phyloP scores from a whole-genome alignment of 2,797 vertebrate genomes.

The Sebastes alutus region DNA sequence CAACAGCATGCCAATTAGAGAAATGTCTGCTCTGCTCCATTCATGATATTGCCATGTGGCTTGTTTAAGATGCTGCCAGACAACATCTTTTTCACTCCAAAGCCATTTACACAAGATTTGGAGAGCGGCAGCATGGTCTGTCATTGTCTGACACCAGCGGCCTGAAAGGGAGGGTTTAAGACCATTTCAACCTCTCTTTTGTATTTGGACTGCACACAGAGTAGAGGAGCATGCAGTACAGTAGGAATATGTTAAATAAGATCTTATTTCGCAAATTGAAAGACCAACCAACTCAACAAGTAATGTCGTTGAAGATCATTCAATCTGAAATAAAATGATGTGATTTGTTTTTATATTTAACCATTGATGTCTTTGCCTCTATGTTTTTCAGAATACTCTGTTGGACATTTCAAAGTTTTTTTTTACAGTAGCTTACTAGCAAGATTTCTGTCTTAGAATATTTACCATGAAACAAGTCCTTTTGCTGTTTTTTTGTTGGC shows the following conservation, averaged over 20 bases:
- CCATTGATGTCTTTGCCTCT: background rate
- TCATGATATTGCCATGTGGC: conserved; percentile 70
- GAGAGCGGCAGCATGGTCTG: conserved; percentile 32
- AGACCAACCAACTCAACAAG: background rate
- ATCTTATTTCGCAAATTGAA: background rate
- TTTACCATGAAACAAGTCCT: background rate
- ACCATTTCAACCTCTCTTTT: conserved; percentile 21
- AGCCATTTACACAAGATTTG: conserved; percentile 56
- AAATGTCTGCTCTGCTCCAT: conserved; percentile 78
- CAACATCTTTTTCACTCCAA: conserved; percentile 61
- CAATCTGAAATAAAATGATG: background rate
- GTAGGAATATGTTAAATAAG: background rate
- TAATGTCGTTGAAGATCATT: background rate
- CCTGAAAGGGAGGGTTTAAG: conserved; percentile 24
- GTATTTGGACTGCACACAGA: conserved; percentile 11
- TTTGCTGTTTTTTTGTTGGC: background rate
- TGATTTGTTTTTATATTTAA: background rate
- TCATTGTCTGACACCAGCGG: conserved; percentile 58
- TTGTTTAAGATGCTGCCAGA: conserved; percentile 73
- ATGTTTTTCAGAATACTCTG: background rate
- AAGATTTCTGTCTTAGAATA: background rate
- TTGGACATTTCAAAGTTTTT: background rate
- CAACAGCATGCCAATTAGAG: conserved; percentile 88
- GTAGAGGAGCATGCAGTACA: background rate
- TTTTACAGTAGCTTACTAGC: background rate